A percentile compares a stretch with the other conserved stretches of the same genome.
Conservation (phyloP, 1,140 invertebrate genomes). For the Caligus rogercresseyi region DNA sequence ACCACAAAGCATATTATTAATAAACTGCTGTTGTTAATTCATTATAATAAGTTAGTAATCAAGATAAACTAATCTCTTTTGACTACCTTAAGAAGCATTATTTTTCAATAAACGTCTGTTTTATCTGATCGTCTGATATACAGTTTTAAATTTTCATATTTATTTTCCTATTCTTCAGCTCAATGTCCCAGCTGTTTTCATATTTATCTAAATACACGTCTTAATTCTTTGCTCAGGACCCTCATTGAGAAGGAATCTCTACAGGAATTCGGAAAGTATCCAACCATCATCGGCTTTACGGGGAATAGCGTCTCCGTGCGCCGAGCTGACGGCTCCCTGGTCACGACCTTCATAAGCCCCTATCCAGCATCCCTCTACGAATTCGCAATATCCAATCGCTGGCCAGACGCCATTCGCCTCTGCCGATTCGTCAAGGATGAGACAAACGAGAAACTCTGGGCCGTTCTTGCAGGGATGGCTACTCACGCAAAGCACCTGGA, state of each 20-base stretch:
- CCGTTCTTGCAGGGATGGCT: slow-evolving; percentile 67
- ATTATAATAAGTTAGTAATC: no score
- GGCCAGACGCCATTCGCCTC: slow-evolving; percentile 51
- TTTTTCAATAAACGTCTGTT: no score
- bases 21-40: no score
- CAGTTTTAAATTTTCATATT: no score
- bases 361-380: slow-evolving; percentile 45
- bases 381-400: slow-evolving; percentile 40
- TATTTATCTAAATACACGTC: no score
- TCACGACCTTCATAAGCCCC: slow-evolving; percentile 43
- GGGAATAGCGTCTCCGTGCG: slow-evolving; percentile 56
- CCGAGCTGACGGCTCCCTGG: slow-evolving; percentile 46
- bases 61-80: no score
- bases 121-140: no score
- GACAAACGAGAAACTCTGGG: slow-evolving; percentile 48
- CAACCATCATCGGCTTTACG: slow-evolving; percentile 52
- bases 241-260: slow-evolving; percentile 41
- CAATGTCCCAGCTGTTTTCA: no score
- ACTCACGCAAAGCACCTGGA: slow-evolving; percentile 55
- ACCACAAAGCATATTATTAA: no score
- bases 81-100: no score
- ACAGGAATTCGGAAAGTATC: slow-evolving; percentile 60
- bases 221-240: slow-evolving; percentile 29
- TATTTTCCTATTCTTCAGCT: no score
- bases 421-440: slow-evolving; percentile 39